A percentile compares a stretch with the other conserved stretches of the same genome.
Evolutionary conservation across 2,888 invertebrate genomes (phyloP).

Genomic region (Ommatoiulus sabulosus): DNA sequence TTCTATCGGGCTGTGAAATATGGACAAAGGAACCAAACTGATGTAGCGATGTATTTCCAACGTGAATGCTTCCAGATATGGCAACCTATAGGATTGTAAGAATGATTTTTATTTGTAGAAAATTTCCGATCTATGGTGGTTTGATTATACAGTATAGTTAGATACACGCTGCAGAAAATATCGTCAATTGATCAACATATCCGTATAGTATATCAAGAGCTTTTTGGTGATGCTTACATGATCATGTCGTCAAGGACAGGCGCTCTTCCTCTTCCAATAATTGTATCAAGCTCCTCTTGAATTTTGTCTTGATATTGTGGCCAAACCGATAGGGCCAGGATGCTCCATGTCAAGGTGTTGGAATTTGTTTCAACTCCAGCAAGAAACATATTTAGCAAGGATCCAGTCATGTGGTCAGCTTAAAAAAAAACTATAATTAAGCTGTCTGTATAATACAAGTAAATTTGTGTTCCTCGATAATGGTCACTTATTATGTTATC

Average conservation of each 20-base stretch:
- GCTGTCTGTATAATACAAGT: no score
- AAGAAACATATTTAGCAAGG: slow-evolving; percentile 57
- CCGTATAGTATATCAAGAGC: not conserved
- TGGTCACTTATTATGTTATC: no score
- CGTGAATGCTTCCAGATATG: not conserved
- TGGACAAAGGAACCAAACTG: not conserved
- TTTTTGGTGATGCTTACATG: not conserved
- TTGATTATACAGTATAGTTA: no score
- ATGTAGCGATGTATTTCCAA: not conserved
- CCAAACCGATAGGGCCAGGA: slow-evolving; percentile 56
- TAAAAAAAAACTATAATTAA: not conserved
- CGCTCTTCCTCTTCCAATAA: slow-evolving; percentile 62
- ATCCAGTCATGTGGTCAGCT: slow-evolving; percentile 57
- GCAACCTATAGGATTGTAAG: not conserved
- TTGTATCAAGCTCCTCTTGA: slow-evolving; percentile 63
- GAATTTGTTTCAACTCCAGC: slow-evolving; percentile 61
- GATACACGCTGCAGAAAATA: no score
- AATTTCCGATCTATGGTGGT: no score
- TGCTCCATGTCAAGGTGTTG: slow-evolving; percentile 60
- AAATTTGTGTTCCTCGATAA: no score
- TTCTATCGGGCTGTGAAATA: not conserved
- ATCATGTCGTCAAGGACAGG: slow-evolving; percentile 58
- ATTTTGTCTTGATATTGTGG: slow-evolving; percentile 63
- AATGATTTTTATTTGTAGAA: no score
- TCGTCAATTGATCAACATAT: no score